Percentiles rank a stretch among this genome's conserved stretches.
phyloP scores from a whole-genome alignment of 2,113 vertebrate species.

The Laterallus jamaicensis region DNA sequence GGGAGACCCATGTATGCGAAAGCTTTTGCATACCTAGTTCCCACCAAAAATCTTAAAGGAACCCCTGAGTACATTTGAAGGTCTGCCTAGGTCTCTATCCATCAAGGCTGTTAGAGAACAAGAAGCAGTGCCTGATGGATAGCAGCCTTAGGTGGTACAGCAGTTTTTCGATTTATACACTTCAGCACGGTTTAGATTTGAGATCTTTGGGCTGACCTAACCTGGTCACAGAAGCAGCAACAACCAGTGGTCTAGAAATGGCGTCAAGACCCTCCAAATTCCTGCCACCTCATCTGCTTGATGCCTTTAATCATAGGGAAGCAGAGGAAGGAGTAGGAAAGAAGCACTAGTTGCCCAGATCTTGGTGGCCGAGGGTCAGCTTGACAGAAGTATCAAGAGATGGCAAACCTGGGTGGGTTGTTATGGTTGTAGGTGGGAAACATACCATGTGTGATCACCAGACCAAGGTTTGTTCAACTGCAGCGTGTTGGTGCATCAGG shows the following conservation, averaged over 20 bases:
- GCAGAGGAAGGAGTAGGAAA: not conserved
- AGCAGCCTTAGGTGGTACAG: not conserved
- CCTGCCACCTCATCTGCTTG: not conserved
- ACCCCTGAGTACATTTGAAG: not conserved
- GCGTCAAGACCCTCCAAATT: not conserved
- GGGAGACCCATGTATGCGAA: not conserved
- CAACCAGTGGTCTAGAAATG: not conserved
- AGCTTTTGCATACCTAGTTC: not conserved
- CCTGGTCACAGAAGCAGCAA: not conserved
- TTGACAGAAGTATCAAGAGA: not conserved
- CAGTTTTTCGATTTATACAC: not conserved
- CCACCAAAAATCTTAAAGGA: not conserved
- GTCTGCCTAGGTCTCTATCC: not conserved
- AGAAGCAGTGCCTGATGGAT: not conserved
- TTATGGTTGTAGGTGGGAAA: not conserved
- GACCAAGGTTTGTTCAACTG: not conserved
- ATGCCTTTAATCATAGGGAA: not conserved
- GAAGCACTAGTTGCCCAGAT: not conserved
- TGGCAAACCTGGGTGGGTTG: not conserved
- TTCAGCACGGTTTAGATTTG: not conserved
- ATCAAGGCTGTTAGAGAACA: not conserved
- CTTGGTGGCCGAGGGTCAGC: not conserved
- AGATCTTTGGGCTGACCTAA: not conserved
- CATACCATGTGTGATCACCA: not conserved
- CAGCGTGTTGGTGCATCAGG: not conserved